phyloP scores from a whole-genome alignment of 2,113 vertebrate genomes.

The Oncorhynchus mykiss region DNA sequence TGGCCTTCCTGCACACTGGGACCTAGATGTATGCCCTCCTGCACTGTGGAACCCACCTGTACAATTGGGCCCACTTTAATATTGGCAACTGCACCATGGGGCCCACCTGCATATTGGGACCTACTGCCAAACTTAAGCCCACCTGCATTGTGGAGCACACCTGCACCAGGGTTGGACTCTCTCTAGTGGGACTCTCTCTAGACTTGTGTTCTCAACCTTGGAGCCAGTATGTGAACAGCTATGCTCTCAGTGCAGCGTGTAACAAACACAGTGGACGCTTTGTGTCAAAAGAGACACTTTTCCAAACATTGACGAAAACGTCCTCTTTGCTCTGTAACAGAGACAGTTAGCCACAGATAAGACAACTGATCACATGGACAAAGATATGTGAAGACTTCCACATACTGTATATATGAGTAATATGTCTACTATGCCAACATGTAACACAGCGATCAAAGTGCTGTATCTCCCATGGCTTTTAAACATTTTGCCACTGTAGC shows the following conservation, averaged over 20 bases:
- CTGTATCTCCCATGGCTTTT: slow-evolving; percentile 35
- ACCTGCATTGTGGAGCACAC: too few species aligned
- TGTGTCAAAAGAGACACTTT: slow-evolving; percentile 41
- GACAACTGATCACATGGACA: slow-evolving; percentile 35
- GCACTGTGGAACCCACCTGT: slow-evolving; percentile 42
- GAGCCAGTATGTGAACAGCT: slow-evolving; percentile 59
- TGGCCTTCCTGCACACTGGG: neutral
- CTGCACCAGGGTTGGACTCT: neutral
- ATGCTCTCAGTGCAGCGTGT: slow-evolving; percentile 53
- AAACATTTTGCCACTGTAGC: neutral
- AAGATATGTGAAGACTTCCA: slow-evolving; percentile 55
- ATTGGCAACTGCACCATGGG: slow-evolving; percentile 33
- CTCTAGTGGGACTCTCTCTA: neutral
- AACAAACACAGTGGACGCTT: slow-evolving; percentile 46
- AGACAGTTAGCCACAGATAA: slow-evolving; percentile 26
- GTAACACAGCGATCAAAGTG: slow-evolving; percentile 19
- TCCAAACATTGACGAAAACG: slow-evolving; percentile 51
- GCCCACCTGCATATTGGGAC: slow-evolving; percentile 3
- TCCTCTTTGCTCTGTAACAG: slow-evolving; percentile 37
- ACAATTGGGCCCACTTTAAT: neutral
- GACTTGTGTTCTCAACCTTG: slow-evolving; percentile 29
- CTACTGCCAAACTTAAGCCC: too few species aligned
- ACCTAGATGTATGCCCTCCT: slow-evolving; percentile 7
- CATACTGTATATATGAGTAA: slow-evolving; percentile 49
- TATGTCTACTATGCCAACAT: neutral